phyloP scores from a whole-genome alignment of 2,888 invertebrate genomes.

The Lordiphosa fenestrarum region DNA sequence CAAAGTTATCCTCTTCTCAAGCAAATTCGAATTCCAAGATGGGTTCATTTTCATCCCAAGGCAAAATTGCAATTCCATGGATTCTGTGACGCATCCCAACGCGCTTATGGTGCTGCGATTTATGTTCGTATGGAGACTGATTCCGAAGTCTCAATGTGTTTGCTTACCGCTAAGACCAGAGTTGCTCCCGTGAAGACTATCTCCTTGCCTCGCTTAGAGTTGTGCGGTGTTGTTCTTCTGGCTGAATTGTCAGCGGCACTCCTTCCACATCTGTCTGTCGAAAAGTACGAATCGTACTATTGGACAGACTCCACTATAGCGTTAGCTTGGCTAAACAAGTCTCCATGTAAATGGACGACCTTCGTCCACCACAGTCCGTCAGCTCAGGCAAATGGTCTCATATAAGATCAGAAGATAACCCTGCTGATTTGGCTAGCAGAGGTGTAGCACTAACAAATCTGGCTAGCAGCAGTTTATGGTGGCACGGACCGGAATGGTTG shows the following conservation, averaged over 20 bases:
- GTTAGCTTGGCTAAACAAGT: not conserved
- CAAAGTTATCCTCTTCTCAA: not conserved
- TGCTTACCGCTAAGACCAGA: too few species aligned
- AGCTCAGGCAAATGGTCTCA: not conserved
- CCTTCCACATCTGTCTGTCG: not conserved
- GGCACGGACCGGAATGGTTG: too few species aligned
- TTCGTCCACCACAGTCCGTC: not conserved
- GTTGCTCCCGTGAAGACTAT: too few species aligned
- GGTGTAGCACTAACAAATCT: not conserved
- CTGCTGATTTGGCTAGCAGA: not conserved
- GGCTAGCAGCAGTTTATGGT: too few species aligned
- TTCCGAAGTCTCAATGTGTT: not conserved
- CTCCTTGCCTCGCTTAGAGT: not conserved
- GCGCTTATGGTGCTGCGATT: not conserved
- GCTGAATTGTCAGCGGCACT: not conserved
- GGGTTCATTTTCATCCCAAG: too few species aligned
- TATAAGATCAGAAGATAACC: not conserved
- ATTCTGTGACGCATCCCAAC: conserved; percentile 1
- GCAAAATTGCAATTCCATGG: not conserved
- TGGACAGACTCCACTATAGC: conserved; percentile 3
- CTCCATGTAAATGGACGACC: not conserved
- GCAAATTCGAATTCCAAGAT: not conserved
- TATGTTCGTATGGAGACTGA: not conserved
- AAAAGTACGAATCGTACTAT: not conserved
- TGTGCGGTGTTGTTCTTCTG: not conserved